phyloP scores from a whole-genome alignment of 2,797 vertebrate genomes.

The Hozukius guyotensis region DNA sequence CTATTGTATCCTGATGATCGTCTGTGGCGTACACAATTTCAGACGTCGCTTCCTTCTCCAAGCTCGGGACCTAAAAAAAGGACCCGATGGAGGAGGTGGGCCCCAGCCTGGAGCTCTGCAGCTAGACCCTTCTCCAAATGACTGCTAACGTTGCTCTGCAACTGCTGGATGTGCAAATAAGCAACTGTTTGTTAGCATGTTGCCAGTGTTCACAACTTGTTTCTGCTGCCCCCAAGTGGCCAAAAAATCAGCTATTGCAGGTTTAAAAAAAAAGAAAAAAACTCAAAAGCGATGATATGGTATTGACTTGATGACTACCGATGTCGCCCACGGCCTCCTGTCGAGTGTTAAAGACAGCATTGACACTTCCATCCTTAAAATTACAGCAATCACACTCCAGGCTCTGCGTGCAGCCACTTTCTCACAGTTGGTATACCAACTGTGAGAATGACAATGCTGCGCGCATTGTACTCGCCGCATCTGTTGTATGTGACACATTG shows the following conservation, averaged over 20 bases:
- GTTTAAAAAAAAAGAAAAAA: neutral
- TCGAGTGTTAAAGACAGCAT: neutral
- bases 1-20: too few relatives aligned
- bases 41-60: neutral
- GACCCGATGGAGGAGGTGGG: neutral
- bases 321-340: neutral
- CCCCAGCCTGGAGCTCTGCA: neutral
- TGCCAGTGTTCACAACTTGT: neutral
- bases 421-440: neutral
- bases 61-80: neutral
- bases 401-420: neutral
- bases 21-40: too few relatives aligned
- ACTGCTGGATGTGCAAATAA: too few relatives aligned
- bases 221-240: neutral
- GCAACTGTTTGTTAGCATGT: too few relatives aligned
- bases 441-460: neutral
- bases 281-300: neutral
- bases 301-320: neutral
- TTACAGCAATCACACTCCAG: constrained; percentile 6
- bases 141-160: too few relatives aligned
- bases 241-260: neutral
- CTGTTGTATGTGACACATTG: neutral
- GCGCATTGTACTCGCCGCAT: neutral
- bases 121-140: too few relatives aligned
- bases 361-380: neutral